phyloP scores from a whole-genome alignment of 2,113 vertebrate species.

The Xenopus tropicalis region UCB_Xtro_10.0 CM004449.2:70917001-70917500 shows the following conservation, averaged over 20 bases:
- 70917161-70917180: background rate
- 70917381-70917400: background rate
- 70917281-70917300: slow-evolving; percentile 7
- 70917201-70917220: slow-evolving; percentile 3
- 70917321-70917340: slow-evolving; percentile 16
- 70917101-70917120: background rate
- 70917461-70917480: slow-evolving; percentile 11
- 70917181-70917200: background rate
- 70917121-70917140: background rate
- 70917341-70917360: slow-evolving; percentile 6
- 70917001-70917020: too few relatives aligned
- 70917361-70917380: slow-evolving; percentile 3
- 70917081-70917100: background rate
- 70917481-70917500: slow-evolving; percentile 9
- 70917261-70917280: background rate
- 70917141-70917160: background rate
- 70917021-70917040: too few relatives aligned
- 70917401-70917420: slow-evolving; percentile 16
- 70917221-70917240: background rate
- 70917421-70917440: slow-evolving; percentile 32
- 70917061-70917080: background rate
- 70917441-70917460: slow-evolving; percentile 26
- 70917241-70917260: background rate
- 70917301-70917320: slow-evolving; percentile 1
- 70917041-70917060: too few relatives aligned